Base-by-base conservation (phyloP, 2,888 invertebrate species). In the Incurvaria masculella region DNA sequence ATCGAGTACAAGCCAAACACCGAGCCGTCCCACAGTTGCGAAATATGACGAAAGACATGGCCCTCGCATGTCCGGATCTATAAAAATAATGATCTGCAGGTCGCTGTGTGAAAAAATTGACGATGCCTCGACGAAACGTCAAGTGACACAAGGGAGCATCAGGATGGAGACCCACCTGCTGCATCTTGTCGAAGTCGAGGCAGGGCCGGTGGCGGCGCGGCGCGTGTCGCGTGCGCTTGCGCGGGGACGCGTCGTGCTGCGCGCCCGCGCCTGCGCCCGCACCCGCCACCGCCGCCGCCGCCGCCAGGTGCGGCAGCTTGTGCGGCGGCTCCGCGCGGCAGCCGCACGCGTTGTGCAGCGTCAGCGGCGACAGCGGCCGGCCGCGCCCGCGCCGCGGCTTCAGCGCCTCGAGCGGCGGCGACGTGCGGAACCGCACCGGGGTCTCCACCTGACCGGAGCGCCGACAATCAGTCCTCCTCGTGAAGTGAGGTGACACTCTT, bases 161-260 rank as follows among this genome's bases (percentile, higher is more conserved):
- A n/a, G n/a, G n/a, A n/a, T n/a, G n/a, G n/a, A n/a, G 21, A 42
- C 27, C 78, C 79, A 93, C 93, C 88, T 93, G 92, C 81, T 94
- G 94, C 94, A 95, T 95, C 81, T 95, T 95, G 73, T 95, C 95
- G 69, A 95, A 94, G 81, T 95, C 94, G 64, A 95, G 85, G 72
- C 93, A 94, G 57, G 95, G 95, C 65, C 94, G 84, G 69, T 89
- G 86, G 20, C 83, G 70, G 57, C 72, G 54, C 59, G 61, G 53
- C 60, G 66, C 51, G 67, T 87, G 85, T 59, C 86, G 79, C 69
- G 86, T 75, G 68, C 84, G 69, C 66, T 83, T 74, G 63, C 80
- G 69, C 55, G 82, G 79, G 56, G 80, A 78, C 63, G 80, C 81
- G 66, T 80, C 81, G 62, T 81, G 81, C n/a, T n/a, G n/a, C 68